Evolutionary conservation across 1,140 invertebrate species (phyloP).

Genomic region (Macrocentrus cingulum): DNA sequence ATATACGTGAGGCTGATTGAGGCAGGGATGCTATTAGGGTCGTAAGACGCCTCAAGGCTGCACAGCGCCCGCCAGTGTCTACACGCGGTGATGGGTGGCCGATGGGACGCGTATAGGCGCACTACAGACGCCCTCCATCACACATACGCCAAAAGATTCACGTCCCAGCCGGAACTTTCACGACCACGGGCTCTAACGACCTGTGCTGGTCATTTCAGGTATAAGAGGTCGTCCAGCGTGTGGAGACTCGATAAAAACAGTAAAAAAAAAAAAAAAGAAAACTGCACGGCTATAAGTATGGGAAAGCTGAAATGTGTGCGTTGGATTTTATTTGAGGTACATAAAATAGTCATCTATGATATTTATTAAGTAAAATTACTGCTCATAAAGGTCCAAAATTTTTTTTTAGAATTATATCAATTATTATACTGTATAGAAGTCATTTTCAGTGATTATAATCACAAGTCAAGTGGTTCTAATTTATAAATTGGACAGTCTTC

Average conservation of each 20-base stretch:
- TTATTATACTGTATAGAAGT: too few relatives aligned
- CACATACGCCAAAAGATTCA: background rate
- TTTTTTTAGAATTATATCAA: too few relatives aligned
- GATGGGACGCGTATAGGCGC: background rate
- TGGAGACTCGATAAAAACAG: background rate
- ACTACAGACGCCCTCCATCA: background rate
- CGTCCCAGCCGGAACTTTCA: conserved; percentile 42
- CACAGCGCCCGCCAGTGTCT: conserved; percentile 5
- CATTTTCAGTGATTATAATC: too few relatives aligned
- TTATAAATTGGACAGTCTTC: too few relatives aligned
- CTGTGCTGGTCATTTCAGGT: conserved; percentile 34
- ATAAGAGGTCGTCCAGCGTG: conserved; percentile 3
- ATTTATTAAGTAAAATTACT: too few relatives aligned
- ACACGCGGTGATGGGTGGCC: background rate
- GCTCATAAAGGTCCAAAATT: too few relatives aligned
- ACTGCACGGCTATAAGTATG: background rate
- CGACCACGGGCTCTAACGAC: conserved; percentile 45
- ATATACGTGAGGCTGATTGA: background rate
- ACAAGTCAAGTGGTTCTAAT: too few relatives aligned
- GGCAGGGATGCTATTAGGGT: conserved; percentile 21
- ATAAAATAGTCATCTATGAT: too few relatives aligned
- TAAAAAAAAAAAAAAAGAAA: conserved; percentile 15
- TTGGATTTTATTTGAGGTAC: too few relatives aligned
- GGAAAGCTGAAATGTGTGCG: conserved; percentile 4
- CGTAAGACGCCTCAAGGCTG: conserved; percentile 21